Percentiles rank a stretch among this genome's conserved stretches.
phyloP scores from a whole-genome alignment of 2,888 invertebrate species.

The Cistogaster globosa region DNA sequence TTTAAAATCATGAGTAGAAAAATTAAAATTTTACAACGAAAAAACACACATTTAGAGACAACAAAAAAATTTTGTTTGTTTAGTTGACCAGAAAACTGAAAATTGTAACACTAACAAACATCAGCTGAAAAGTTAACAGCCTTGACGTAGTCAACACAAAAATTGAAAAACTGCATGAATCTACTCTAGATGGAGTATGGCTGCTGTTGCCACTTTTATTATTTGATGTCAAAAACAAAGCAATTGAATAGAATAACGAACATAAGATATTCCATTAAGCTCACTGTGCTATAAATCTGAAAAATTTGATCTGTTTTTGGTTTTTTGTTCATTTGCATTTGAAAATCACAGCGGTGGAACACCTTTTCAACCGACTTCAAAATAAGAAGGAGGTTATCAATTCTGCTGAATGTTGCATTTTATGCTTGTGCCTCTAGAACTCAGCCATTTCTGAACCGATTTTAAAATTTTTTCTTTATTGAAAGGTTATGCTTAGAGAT shows the following conservation, averaged over 20 bases:
- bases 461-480: too few species aligned
- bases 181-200: neutral
- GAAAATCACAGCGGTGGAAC: too few species aligned
- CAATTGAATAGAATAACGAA: constrained; percentile 13
- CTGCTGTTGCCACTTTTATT: constrained; percentile 29
- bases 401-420: too few species aligned
- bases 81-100: constrained; percentile 18
- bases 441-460: too few species aligned
- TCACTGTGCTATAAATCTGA: constrained; percentile 52
- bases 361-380: too few species aligned
- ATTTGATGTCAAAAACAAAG: constrained; percentile 29
- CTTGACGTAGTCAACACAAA: constrained; percentile 62
- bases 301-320: constrained; percentile 57
- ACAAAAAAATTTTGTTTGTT: constrained; percentile 37
- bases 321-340: constrained; percentile 31
- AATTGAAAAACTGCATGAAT: constrained; percentile 35
- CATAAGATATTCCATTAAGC: constrained; percentile 33
- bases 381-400: too few species aligned
- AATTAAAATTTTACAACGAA: neutral
- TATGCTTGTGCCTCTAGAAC: too few species aligned
- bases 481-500: too few species aligned
- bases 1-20: constrained; percentile 25
- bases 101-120: constrained; percentile 15
- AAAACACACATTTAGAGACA: constrained; percentile 5
- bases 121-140: constrained; percentile 46